Evolutionary conservation across 2,797 vertebrate species (phyloP).

Genomic region (Premnoplex brunnescens): DNA sequence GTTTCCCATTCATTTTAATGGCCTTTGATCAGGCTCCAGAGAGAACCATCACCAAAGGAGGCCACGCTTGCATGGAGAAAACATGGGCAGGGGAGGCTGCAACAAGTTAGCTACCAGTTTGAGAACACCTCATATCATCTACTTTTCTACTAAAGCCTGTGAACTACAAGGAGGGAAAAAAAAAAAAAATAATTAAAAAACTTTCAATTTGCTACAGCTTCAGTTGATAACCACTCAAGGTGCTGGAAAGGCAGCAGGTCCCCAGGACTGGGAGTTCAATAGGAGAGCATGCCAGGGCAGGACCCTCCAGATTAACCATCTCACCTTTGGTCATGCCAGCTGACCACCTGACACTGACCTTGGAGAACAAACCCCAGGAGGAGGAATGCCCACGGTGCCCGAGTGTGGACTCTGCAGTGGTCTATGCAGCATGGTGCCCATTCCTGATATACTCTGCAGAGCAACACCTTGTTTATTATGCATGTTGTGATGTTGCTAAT

Average conservation of each 20-base stretch:
- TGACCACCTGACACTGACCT: neutral
- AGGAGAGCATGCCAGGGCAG: fast-evolving
- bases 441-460: neutral
- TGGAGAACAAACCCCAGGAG: neutral
- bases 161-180: neutral
- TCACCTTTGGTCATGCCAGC: neutral
- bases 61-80: neutral
- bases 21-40: neutral
- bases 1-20: neutral
- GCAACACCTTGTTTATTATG: neutral
- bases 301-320: fast-evolving
- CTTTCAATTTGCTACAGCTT: neutral
- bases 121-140: neutral
- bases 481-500: constrained; percentile 27
- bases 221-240: neutral
- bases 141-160: neutral
- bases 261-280: fast-evolving
- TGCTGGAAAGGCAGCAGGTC: neutral
- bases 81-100: fast-evolving
- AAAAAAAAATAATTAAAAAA: neutral
- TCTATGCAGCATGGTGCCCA: fast-evolving
- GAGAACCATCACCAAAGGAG: neutral
- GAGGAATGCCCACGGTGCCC: fast-evolving
- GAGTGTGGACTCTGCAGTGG: neutral
- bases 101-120: neutral